phyloP scores from a whole-genome alignment of 1,140 invertebrate genomes.

The Drosophila elegans region DNA sequence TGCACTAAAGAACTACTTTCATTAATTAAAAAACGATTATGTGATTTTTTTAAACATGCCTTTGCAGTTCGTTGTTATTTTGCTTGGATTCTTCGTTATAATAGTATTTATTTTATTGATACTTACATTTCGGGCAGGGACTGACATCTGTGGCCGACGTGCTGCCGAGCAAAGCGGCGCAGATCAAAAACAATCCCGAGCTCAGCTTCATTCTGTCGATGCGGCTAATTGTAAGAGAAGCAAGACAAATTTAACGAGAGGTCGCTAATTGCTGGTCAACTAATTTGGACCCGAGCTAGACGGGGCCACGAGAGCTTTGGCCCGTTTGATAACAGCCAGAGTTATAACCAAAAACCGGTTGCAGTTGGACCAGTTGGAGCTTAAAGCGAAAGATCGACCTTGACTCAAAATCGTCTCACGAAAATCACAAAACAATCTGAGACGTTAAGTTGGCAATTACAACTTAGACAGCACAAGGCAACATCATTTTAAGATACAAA shows the following conservation, averaged over 20 bases:
- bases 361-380: conserved; percentile 10
- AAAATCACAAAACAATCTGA: conserved; percentile 21
- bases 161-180: conserved; percentile 44
- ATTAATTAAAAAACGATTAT: background rate
- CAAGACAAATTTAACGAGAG: conserved; percentile 27
- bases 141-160: conserved; percentile 76
- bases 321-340: conserved; percentile 33
- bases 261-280: conserved; percentile 46
- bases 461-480: conserved; percentile 9
- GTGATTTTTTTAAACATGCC: background rate
- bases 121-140: conserved; percentile 81
- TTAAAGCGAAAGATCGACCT: conserved; percentile 65
- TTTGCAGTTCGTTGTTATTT: background rate
- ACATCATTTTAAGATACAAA: background rate
- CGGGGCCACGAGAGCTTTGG: conserved; percentile 28
- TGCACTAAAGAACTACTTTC: background rate
- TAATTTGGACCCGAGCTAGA: conserved; percentile 24
- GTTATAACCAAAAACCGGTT: conserved; percentile 57
- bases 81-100: background rate
- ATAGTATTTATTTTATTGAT: background rate
- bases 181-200: conserved; percentile 46
- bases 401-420: conserved; percentile 54
- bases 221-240: conserved; percentile 32
- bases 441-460: conserved; percentile 18
- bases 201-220: conserved; percentile 49